phyloP scores from a whole-genome alignment of 2,113 vertebrate species.

The Porphyrio hochstetteri region DNA sequence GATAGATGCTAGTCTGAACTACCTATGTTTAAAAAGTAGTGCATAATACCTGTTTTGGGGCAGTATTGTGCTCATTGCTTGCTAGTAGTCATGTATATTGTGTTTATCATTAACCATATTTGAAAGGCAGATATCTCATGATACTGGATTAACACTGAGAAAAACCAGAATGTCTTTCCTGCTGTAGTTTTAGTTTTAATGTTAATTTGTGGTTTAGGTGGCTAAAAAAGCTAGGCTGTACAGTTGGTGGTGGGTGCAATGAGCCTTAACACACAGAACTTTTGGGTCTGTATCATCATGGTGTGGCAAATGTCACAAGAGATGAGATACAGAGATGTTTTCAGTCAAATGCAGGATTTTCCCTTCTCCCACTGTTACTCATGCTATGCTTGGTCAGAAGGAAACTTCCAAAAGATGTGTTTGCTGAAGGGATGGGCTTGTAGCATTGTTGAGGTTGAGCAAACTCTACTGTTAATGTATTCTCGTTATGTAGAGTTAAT shows the following conservation, averaged over 20 bases:
- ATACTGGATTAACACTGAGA: neutral
- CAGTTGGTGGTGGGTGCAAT: neutral
- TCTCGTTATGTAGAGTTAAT: neutral
- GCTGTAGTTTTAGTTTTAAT: neutral
- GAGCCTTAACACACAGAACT: neutral
- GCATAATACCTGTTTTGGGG: neutral
- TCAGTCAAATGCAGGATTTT: neutral
- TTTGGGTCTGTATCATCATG: neutral
- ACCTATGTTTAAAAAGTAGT: neutral
- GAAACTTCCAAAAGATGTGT: neutral
- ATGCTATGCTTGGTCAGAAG: neutral
- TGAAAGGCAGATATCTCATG: neutral
- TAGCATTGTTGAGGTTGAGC: neutral
- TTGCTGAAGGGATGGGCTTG: rapidly evolving
- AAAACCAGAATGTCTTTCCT: neutral
- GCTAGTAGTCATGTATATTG: neutral
- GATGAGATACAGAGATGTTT: neutral
- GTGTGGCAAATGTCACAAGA: neutral
- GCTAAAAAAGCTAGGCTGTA: neutral
- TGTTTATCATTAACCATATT: neutral
- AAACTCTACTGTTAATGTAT: neutral
- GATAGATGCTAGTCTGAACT: neutral
- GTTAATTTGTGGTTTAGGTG: neutral
- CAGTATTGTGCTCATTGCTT: neutral
- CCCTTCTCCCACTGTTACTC: neutral